Base-by-base conservation (phyloP, 2,113 vertebrate genomes). In the Pachypanchax playfairii region DNA sequence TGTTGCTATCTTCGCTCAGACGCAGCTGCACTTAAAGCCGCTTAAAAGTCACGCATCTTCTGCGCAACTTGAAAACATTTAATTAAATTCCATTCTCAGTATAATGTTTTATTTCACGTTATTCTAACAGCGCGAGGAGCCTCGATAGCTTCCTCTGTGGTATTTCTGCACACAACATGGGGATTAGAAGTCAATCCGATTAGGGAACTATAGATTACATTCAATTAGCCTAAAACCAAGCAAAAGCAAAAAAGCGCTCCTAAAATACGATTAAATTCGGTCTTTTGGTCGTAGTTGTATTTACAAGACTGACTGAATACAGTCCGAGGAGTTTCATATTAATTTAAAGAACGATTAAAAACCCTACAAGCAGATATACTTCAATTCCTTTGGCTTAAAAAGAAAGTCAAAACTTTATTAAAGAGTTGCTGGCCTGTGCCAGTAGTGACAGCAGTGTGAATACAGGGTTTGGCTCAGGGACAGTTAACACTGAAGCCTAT, bases 71-170 rank as follows among this genome's bases (percentile, higher is more conserved):
- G 88, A 79, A 89, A 91, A 92, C 92, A 82, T 26, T 92, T 24
- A n/a, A n/a, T n/a, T n/a, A n/a, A n/a, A n/a, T n/a, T 52, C 75
- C 93, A 91, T 92, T 86, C 88, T 91, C 93, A 93, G 93, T 93
- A 95, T 95, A 18, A 88, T 92, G 89, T 92, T 92, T 95, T 95
- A 95, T 94, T 93, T 93, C 83, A 93, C 87, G 92, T 33, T 92
- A 92, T 94, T 93, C 93, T 93, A 94, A 94, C 93, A 92, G 92
- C 91, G 89, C 86, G 87, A 89, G 63, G 63, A 85, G 22, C 54
- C 70, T 46, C 87, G 87, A 92, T 93, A 91, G 29, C 29, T 6
- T 5, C 48, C 28, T 17, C 93, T 91, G 93, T 92, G 91, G 92
- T 82, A 91, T 92, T 90, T 87, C 80, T 77, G 56, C 83, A n/a